Conservation (phyloP, 2,888 invertebrate species). For the Pherbina coryleti region DNA sequence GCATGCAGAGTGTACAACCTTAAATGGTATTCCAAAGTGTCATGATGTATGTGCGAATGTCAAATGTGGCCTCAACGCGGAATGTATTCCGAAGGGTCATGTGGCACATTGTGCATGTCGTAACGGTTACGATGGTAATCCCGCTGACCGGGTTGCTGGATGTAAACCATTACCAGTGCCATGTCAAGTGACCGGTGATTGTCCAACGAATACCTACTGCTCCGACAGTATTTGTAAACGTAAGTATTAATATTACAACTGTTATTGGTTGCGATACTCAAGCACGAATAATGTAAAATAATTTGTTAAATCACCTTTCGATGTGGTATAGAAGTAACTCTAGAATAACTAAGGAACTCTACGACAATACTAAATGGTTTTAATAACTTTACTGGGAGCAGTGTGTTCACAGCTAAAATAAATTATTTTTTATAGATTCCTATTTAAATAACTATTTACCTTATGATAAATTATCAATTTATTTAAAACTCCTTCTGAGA, state of each 20-base stretch:
- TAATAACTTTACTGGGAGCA: conserved; percentile 36
- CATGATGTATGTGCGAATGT: conserved; percentile 84
- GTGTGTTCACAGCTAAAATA: conserved; percentile 44
- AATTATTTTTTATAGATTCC: neutral
- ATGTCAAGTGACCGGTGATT: conserved; percentile 80
- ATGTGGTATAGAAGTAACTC: conserved; percentile 17
- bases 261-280: conserved; percentile 13
- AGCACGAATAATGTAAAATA: conserved; percentile 18
- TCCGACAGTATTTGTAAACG: conserved; percentile 85
- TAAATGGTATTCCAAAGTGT: conserved; percentile 83
- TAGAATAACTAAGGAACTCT: neutral
- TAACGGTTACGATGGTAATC: conserved; percentile 82
- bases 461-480: neutral
- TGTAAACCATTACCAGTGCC: conserved; percentile 82
- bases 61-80: conserved; percentile 85
- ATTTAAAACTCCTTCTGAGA: neutral
- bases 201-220: conserved; percentile 84
- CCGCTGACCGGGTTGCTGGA: conserved; percentile 77
- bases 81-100: conserved; percentile 84
- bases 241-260: conserved; percentile 70
- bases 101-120: conserved; percentile 83
- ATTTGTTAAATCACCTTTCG: conserved; percentile 38
- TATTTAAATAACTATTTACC: no score
- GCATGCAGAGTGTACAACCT: conserved; percentile 81
- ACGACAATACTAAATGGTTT: conserved; percentile 13